Percentiles rank a stretch among this genome's conserved stretches.
These are phyloP conservation scores for Dicyrtomina minuta DNA, from an alignment of 2,888 invertebrate species.

Conservation along the genomic window DNA sequence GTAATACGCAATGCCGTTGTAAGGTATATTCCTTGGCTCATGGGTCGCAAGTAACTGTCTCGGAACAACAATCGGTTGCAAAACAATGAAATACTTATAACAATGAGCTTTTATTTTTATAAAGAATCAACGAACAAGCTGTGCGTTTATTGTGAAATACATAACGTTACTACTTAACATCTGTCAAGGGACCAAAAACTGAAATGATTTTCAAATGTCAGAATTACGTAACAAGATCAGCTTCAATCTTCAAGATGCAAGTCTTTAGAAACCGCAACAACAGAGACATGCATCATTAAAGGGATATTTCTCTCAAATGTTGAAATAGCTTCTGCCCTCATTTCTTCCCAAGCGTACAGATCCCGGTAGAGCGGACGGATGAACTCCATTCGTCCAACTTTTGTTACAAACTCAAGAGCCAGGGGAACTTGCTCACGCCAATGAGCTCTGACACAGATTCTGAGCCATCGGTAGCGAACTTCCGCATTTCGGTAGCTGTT, in stretches of 20 bases:
- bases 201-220: neutral
- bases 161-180: no score
- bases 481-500: slow-evolving; percentile 72
- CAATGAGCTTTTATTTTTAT: no score
- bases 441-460: slow-evolving; percentile 72
- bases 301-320: slow-evolving; percentile 50
- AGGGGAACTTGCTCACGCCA: slow-evolving; percentile 68
- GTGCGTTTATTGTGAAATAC: no score
- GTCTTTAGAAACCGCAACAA: neutral
- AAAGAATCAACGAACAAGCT: no score
- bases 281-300: slow-evolving; percentile 56
- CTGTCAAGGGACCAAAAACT: no score
- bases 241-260: neutral
- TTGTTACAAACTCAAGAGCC: slow-evolving; percentile 75
- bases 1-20: no score
- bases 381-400: slow-evolving; percentile 87
- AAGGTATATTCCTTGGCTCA: no score
- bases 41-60: no score
- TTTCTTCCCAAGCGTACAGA: slow-evolving; percentile 42
- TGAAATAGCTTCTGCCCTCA: slow-evolving; percentile 9
- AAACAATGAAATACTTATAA: no score
- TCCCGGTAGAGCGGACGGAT: slow-evolving; percentile 80
- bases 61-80: no score
- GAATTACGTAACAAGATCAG: no score
- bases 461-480: slow-evolving; percentile 70